Base-by-base conservation (phyloP, 2,888 invertebrate genomes). In the Cryptocephalus primarius region DNA sequence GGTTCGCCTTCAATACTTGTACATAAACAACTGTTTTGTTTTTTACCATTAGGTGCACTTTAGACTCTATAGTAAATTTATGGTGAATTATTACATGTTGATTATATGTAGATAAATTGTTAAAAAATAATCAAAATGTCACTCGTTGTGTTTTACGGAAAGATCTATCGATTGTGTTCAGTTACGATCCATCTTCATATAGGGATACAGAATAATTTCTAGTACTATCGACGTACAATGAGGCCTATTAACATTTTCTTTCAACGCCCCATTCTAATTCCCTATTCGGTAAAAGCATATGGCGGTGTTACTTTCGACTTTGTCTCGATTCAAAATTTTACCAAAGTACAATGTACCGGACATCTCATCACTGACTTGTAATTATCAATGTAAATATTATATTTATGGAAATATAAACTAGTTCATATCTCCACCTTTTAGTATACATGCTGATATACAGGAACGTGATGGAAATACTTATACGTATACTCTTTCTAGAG, bases 71-170 rank as follows among this genome's bases (percentile, higher is more conserved):
- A 55, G 54, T 41, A 54, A 55, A 55, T 53, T 60, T 54, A 60
- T 58, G 59, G 59, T 60, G 60, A 58, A 59, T 55, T 57, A 57
- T 57, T 61, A 61, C 60, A 61, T 61, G 62, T 62, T 62, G 58
- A 60, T 55, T 59, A 58, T 60, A 60, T 58, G 59, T 62, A 62
- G 61, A 57, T 60, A 57, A 56, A 59, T 59, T 56, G 57, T 58
- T 59, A 22, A 22, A 22, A 22, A 59, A 51, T 53, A 54, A 54
- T 52, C 45, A 48, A 48, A 53, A 44, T 40, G 47, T 51, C 52
- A 49, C 44, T 46, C 47, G 44, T 34, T 46, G 33, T 31, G 33
- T 44, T 45, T 33, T 22, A 22, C 22, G 22, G 22, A 22, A 2
- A 22, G 6, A 22, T 22, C 22, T 22, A 22, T 22, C 22, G 6